Evolutionary conservation across 2,113 vertebrate species (phyloP), one percentile per base, ranked within the genome.

Genomic region (Gopherus flavomarginatus): DNA sequence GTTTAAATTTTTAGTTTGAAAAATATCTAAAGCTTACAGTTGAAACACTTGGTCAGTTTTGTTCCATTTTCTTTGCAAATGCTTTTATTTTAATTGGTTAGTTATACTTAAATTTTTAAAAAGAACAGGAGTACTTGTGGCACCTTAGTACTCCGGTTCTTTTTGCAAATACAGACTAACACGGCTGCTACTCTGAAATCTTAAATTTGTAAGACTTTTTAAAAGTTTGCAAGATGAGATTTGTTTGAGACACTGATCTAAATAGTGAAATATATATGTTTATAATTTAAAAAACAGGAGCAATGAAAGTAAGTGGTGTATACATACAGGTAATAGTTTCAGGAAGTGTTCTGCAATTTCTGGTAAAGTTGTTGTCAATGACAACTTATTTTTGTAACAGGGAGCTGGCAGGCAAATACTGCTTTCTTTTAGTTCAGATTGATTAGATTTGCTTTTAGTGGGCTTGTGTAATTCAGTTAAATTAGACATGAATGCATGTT

Each of bases 51-150:
- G 19, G 91, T 89, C 49, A 4, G 62, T 83, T 90, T 92, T 96
- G 92, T 97, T 92, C 83, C 38, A 77, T 83, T 93, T 97, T 98
- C 97, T 96, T 95, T 98, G 86, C 97, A 98, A 98, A 98, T 98
- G 96, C 96, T 98, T 97, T 98, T 97, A 93, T 96, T 98, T 98
- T 94, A 91, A 83, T 35, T 88, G 81, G 26, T 0, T 17, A 29
- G 81, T 92, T 88, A 84, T 89, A 90, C 72, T 87, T 95, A 94
- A 31, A 2, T 62, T 94, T 89, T 52, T 59, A 53, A 49, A 49
- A 49, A 49, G 44, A 44, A 44, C 44, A 44, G 44, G 44, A 44
- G 44, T 44, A 44, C 44, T 44, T 5, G 44, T 44, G 44, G 47
- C 47, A 49, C 47, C 47, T 49, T 49, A 49, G 47, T 49, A 49